These are phyloP conservation scores for Pollicipes pollicipes DNA, from an alignment of 1,140 invertebrate species.

Conservation along the genomic window DNA sequence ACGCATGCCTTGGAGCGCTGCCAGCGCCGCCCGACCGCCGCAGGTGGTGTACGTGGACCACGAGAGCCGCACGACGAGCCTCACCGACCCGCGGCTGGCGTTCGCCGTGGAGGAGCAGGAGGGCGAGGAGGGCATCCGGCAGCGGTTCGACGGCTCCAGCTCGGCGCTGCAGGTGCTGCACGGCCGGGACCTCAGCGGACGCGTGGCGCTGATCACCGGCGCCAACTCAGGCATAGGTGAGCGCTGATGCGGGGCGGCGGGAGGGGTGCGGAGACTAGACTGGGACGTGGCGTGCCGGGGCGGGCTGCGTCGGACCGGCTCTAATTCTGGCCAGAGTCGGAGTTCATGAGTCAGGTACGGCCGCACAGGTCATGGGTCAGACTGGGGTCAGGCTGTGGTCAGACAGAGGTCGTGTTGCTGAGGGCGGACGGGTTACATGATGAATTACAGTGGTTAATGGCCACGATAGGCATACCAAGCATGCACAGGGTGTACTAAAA, in stretches of 20 bases:
- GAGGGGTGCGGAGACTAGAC: no score
- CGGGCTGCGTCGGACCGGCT: no score
- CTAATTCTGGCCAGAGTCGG: no score
- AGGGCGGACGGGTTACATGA: conserved; percentile 9
- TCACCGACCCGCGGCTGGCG: conserved; percentile 68
- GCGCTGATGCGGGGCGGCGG: conserved; percentile 7
- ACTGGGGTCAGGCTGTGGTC: no score
- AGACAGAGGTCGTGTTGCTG: no score
- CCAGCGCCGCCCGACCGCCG: no score
- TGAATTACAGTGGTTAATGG: conserved; percentile 8
- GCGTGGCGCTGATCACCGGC: conserved; percentile 69
- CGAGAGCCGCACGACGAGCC: conserved; percentile 53
- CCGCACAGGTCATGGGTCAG: no score
- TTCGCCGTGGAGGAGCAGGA: conserved; percentile 71
- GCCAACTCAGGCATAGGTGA: conserved; percentile 74
- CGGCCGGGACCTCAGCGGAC: conserved; percentile 64
- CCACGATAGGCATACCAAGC: no score
- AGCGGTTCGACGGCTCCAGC: conserved; percentile 68
- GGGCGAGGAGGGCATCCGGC: conserved; percentile 46
- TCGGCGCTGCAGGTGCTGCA: conserved; percentile 67
- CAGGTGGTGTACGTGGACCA: conserved; percentile 48
- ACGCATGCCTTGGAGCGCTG: no score
- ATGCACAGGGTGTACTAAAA: no score
- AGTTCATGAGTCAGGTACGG: no score
- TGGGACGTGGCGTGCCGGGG: no score